These are phyloP conservation scores for Ectobius pallidus DNA, from an alignment of 2,888 invertebrate species.

Conservation along the genomic window DNA sequence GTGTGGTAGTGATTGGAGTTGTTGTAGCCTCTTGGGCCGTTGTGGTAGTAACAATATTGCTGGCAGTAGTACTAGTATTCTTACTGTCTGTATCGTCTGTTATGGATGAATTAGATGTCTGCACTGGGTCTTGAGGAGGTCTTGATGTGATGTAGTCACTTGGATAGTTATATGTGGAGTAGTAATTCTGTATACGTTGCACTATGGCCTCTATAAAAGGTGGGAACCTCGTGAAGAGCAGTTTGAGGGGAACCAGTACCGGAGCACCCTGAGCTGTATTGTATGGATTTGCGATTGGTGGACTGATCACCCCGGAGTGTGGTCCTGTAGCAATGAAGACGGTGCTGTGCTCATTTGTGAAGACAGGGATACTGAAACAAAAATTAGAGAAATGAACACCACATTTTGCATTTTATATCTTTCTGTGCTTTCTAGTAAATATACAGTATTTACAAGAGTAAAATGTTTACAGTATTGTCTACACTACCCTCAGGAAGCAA, in stretches of 20 bases:
- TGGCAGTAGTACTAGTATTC: background rate
- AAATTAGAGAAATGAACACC: too few relatives aligned
- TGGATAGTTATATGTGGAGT: conserved; percentile 64
- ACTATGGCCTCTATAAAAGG: conserved; percentile 33
- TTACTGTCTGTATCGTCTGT: background rate
- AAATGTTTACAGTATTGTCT: too few relatives aligned
- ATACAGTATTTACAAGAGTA: too few relatives aligned
- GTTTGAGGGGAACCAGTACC: background rate
- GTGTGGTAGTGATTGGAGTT: background rate
- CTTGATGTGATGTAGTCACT: background rate
- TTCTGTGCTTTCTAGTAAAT: too few relatives aligned
- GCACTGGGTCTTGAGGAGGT: conserved; percentile 8
- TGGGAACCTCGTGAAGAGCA: conserved; percentile 29
- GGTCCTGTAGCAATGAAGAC: background rate
- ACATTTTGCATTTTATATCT: too few relatives aligned
- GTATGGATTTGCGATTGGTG: background rate
- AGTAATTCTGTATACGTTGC: conserved; percentile 66
- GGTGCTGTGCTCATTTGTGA: too few relatives aligned
- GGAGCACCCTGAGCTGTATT: background rate
- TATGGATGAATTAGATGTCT: conserved; percentile 8
- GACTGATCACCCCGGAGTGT: background rate
- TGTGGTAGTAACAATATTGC: background rate
- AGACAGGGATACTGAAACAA: too few relatives aligned
- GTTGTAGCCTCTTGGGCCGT: background rate
- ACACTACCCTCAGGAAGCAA: too few relatives aligned